Evolutionary conservation across 2,888 invertebrate species (phyloP).

Genomic region (Augiades crinisus): DNA sequence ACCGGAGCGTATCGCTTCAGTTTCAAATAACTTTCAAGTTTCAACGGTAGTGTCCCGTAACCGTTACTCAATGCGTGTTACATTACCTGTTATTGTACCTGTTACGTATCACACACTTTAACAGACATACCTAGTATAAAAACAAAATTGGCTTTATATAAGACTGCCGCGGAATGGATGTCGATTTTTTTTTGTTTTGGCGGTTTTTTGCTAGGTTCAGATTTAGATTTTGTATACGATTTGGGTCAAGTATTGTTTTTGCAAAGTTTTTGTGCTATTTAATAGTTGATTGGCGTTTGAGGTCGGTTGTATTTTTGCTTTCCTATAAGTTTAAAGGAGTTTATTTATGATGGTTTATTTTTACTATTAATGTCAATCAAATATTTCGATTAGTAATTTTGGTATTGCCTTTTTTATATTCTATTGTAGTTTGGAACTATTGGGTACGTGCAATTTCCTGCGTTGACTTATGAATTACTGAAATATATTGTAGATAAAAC

Average conservation of each 20-base stretch:
- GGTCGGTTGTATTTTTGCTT: not conserved
- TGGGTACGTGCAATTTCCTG: too few species aligned
- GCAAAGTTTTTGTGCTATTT: not conserved
- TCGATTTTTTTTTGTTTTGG: not conserved
- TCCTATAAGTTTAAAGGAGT: not conserved
- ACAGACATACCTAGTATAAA: conserved; percentile 3
- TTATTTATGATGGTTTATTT: not conserved
- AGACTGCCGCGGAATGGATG: not conserved
- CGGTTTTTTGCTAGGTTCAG: not conserved
- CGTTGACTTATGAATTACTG: too few species aligned
- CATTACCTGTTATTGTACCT: conserved; percentile 27
- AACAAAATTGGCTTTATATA: not conserved
- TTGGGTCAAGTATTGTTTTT: not conserved
- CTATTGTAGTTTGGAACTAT: too few species aligned
- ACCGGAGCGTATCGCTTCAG: conserved; percentile 21
- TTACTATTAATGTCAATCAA: too few species aligned
- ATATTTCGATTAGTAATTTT: too few species aligned
- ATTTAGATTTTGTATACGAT: not conserved
- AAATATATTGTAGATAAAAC: too few species aligned
- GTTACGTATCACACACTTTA: conserved; percentile 17
- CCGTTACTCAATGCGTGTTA: conserved; percentile 51
- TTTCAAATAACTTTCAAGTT: conserved; percentile 26
- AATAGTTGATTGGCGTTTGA: not conserved
- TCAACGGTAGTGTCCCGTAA: conserved; percentile 39
- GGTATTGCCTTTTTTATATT: too few species aligned